Conservation (phyloP, 2,888 invertebrate species). For the Drosophila rellima region DNA sequence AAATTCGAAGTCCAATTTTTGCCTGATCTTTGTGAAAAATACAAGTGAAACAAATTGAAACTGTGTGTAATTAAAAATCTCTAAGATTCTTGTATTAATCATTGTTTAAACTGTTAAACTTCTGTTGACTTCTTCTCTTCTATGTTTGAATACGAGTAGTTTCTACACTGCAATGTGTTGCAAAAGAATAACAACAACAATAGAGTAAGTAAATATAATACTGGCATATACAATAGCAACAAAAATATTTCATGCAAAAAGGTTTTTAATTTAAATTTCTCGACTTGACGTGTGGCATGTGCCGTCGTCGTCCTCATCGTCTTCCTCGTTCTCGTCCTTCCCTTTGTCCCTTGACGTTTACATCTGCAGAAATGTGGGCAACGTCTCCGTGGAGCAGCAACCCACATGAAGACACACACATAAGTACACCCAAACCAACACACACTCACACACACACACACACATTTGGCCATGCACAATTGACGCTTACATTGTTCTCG, state of each 20-base stretch:
- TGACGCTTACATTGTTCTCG: slow-evolving; percentile 80
- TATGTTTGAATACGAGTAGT: neutral
- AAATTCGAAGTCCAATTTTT: neutral
- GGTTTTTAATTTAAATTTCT: slow-evolving; percentile 81
- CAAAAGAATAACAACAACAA: slow-evolving; percentile 14
- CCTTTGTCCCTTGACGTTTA: slow-evolving; percentile 63
- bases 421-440: slow-evolving; percentile 10
- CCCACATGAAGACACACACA: slow-evolving; percentile 57
- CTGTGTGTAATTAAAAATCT: slow-evolving; percentile 9
- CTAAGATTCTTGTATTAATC: slow-evolving; percentile 11
- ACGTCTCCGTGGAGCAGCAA: slow-evolving; percentile 64
- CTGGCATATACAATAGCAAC: slow-evolving; percentile 43
- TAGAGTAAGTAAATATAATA: slow-evolving; percentile 17
- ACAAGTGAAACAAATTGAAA: neutral
- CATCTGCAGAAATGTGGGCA: slow-evolving; percentile 70
- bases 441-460: slow-evolving; percentile 25
- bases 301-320: slow-evolving; percentile 57
- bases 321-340: slow-evolving; percentile 30
- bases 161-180: slow-evolving; percentile 11
- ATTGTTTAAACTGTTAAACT: slow-evolving; percentile 28
- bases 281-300: slow-evolving; percentile 78
- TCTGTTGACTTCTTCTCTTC: slow-evolving; percentile 2
- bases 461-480: slow-evolving; percentile 74
- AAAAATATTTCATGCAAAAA: slow-evolving; percentile 69
- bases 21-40: neutral